Evolutionary conservation across 2,113 vertebrate genomes (phyloP).

Genomic region (Diadophis punctatus): DNA sequence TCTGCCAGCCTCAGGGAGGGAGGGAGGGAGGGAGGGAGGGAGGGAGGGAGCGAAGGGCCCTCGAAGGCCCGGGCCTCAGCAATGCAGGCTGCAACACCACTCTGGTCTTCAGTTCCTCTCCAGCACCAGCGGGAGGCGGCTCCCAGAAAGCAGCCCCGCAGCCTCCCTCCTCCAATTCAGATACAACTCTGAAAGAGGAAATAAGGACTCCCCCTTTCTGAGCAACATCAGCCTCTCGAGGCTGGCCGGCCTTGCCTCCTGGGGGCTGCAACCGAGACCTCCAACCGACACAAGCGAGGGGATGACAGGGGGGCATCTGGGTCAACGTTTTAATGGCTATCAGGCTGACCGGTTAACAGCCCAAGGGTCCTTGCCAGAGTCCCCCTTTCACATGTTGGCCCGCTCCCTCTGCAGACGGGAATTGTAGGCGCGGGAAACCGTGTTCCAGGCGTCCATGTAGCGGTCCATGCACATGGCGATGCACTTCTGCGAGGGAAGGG

Average conservation of each 20-base stretch:
- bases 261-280: not conserved
- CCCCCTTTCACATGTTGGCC: constrained; percentile 81
- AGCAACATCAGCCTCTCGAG: not conserved
- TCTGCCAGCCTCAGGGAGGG: not conserved
- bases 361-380: not conserved
- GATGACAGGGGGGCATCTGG: not conserved
- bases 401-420: constrained; percentile 90
- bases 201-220: not conserved
- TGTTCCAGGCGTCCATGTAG: constrained; percentile 98
- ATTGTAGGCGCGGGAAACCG: constrained; percentile 91
- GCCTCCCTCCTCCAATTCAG: not conserved
- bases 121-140: no score
- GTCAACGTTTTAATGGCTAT: not conserved
- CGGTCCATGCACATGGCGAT: constrained; percentile 99
- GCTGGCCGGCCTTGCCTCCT: not conserved
- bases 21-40: not conserved
- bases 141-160: not conserved
- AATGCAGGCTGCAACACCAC: not conserved
- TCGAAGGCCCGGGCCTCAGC: not conserved
- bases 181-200: not conserved
- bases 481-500: constrained; percentile 91
- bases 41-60: not conserved
- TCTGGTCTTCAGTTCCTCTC: not conserved
- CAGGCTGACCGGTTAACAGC: not conserved
- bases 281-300: not conserved